Conservation (phyloP, 1,140 invertebrate genomes). For the Phenacoccus solenopsis region DNA sequence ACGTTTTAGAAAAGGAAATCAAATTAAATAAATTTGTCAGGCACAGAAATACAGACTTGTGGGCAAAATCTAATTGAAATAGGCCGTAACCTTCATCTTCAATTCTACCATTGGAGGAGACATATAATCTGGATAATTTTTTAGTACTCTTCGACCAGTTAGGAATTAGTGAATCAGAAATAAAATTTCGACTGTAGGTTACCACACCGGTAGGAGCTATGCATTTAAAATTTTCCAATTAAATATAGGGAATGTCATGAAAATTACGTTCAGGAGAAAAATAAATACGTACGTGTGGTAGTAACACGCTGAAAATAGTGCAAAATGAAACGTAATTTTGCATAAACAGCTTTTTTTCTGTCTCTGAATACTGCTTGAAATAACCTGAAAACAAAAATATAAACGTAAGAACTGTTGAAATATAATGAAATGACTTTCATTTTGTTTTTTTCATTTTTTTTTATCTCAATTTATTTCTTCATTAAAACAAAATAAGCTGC, state of each 20-base stretch:
- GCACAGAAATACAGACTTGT: constrained; percentile 65
- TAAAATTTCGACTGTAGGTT: constrained; percentile 60
- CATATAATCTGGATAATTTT: constrained; percentile 50
- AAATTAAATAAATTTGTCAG: background rate
- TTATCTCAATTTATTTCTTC: too few species aligned
- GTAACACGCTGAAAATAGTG: constrained; percentile 75
- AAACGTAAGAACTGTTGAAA: constrained; percentile 33
- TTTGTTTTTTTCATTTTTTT: constrained; percentile 15
- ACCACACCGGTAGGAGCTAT: constrained; percentile 71
- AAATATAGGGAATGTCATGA: too few species aligned
- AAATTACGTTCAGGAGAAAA: background rate
- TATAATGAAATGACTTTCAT: constrained; percentile 22
- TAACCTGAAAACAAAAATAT: constrained; percentile 42
- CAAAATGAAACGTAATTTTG: constrained; percentile 80
- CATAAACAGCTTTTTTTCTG: constrained; percentile 38
- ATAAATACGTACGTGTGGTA: constrained; percentile 40
- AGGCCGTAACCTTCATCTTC: constrained; percentile 70
- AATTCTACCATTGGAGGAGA: constrained; percentile 64
- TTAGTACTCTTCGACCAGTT: constrained; percentile 48
- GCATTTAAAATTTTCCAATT: constrained; percentile 20
- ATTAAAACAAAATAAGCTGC: too few species aligned
- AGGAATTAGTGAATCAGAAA: constrained; percentile 43
- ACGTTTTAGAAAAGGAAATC: background rate
- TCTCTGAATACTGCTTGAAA: constrained; percentile 37
- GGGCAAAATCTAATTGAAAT: constrained; percentile 92